These are phyloP conservation scores for Eupithecia vulgata DNA, from an alignment of 2,888 invertebrate species.

Conservation along the genomic window DNA sequence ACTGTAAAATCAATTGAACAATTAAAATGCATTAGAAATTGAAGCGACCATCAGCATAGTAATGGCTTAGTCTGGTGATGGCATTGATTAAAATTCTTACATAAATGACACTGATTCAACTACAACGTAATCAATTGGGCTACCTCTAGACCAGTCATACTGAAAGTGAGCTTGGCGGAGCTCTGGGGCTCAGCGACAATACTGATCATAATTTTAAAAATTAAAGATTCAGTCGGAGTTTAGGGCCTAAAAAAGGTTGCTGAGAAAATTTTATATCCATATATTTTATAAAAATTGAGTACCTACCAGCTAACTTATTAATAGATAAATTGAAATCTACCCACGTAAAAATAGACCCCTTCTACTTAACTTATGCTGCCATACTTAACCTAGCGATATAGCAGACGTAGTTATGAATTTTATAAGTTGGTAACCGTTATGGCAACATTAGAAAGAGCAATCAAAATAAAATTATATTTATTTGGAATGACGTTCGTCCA, in stretches of 20 bases:
- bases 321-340: neutral
- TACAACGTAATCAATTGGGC: neutral
- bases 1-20: constrained; percentile 35
- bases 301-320: neutral
- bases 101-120: neutral
- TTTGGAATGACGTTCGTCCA: constrained; percentile 69
- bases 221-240: too few relatives aligned
- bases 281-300: neutral
- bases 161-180: too few relatives aligned
- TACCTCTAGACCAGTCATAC: neutral
- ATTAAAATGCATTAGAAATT: constrained; percentile 37
- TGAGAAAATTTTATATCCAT: neutral
- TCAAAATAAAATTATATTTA: constrained; percentile 74
- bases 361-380: neutral
- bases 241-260: too few relatives aligned
- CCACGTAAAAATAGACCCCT: neutral
- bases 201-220: too few relatives aligned
- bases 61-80: constrained; percentile 27
- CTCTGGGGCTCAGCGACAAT: too few relatives aligned
- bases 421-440: constrained; percentile 49
- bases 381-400: constrained; percentile 1
- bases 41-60: constrained; percentile 42
- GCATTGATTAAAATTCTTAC: neutral
- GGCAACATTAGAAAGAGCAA: constrained; percentile 63
- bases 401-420: constrained; percentile 3